Base-by-base conservation (phyloP, 2,113 vertebrate species). In the Athene noctua region DNA sequence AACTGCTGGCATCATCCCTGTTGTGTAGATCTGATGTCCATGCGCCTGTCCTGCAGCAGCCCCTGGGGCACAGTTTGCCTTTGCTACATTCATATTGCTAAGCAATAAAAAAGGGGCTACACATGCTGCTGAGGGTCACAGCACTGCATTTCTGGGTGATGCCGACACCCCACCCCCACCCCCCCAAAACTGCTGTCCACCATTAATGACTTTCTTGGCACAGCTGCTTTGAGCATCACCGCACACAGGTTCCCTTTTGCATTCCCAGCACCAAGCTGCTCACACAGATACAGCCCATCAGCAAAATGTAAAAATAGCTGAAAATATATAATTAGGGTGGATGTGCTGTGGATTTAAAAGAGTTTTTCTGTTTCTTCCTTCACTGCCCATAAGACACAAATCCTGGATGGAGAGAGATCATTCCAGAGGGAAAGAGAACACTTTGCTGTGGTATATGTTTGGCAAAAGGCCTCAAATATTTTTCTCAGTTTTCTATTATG, bases 251-350 rank as follows among this genome's bases (percentile, higher is more conserved):
- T 85, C 13, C 58, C 49, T 94, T 68, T 32, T 34, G 44, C 87
- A 81, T 89, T 57, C 19, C 73, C 74, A 81, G 75, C 65, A 73
- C 38, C 36, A 15, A 92, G 86, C 71, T 25, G 5, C 80, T 84
- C 11, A 3, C 57, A 32, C 30, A 90, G 58, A 87, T 72, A 68
- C 58, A 91, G 40, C 65, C 62, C 81, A 84, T 94, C 92, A 97
- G 84, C 91, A 93, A 95, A 90, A 94, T 34, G 38, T 80, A 95
- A 96, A 97, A 96, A 95, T 91, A 96, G 85, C 86, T 38, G 32
- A 38, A 95, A 86, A 82, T 44, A 79, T 12, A 54, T 93, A 95
- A 95, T 95, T 91, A 91, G 80, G 54, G 38, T 86, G 74, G 66
- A 70, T 52, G 59, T 9, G 6, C n/a, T 44, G 62, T 16, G 38